Conservation (phyloP, 2,113 vertebrate species). For the Phoenicopterus ruber region DNA sequence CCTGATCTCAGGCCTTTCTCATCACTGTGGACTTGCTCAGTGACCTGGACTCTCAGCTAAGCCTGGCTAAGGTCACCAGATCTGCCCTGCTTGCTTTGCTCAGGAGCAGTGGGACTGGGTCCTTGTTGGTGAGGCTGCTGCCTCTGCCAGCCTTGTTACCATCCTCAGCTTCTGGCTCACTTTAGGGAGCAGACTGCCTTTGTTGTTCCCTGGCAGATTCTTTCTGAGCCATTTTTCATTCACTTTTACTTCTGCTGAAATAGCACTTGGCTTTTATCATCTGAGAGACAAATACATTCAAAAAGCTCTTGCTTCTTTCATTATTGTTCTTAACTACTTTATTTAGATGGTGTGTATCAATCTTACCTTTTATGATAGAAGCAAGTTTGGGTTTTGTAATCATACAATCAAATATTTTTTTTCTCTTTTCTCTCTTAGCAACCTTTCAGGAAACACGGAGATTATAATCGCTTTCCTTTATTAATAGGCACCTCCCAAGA, state of each 20-base stretch:
- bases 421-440: background rate
- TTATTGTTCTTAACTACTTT: background rate
- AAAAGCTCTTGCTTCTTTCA: background rate
- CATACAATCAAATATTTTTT: background rate
- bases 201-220: background rate
- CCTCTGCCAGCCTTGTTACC: background rate
- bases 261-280: background rate
- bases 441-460: background rate
- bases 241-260: conserved; percentile 1
- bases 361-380: background rate
- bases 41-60: background rate
- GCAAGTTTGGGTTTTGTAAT: background rate
- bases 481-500: background rate
- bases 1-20: background rate
- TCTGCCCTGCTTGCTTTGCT: background rate
- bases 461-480: background rate
- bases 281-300: background rate
- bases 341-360: background rate
- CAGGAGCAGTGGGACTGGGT: background rate
- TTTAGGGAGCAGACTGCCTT: background rate
- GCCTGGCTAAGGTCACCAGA: background rate
- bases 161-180: background rate
- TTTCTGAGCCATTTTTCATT: background rate
- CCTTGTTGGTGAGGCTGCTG: background rate
- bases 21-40: background rate